phyloP scores from a whole-genome alignment of 2,888 invertebrate genomes.

The Hololepta plana region DNA sequence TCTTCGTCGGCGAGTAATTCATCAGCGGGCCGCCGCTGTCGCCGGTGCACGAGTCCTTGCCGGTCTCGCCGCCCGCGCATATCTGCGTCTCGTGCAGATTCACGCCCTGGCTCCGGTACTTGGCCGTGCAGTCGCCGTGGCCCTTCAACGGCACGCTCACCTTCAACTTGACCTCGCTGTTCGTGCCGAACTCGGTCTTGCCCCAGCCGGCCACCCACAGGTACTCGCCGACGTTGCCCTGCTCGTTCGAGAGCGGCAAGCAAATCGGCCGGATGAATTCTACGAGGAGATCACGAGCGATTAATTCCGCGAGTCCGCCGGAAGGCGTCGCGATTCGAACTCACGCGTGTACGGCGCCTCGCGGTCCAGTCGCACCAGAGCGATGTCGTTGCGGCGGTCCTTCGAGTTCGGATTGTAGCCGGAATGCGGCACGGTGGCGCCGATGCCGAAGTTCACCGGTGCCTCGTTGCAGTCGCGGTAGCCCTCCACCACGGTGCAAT shows the following conservation, averaged over 20 bases:
- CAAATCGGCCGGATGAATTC: slow-evolving; percentile 38
- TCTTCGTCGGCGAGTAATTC: slow-evolving; percentile 26
- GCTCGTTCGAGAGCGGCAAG: slow-evolving; percentile 25
- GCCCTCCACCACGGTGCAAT: slow-evolving; percentile 22
- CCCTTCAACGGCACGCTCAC: slow-evolving; percentile 26
- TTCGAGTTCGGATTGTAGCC: slow-evolving; percentile 12
- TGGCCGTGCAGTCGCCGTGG: slow-evolving; percentile 4
- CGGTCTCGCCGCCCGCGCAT: slow-evolving; percentile 48
- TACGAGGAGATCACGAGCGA: too few relatives aligned
- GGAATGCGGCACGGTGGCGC: slow-evolving; percentile 14
- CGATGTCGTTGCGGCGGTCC: slow-evolving; percentile 17
- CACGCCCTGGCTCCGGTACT: too few relatives aligned
- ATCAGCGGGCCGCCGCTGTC: slow-evolving; percentile 42
- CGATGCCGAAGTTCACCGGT: slow-evolving; percentile 16
- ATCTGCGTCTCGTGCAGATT: slow-evolving; percentile 28
- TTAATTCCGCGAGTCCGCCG: too few relatives aligned
- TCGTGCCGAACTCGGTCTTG: slow-evolving; percentile 11
- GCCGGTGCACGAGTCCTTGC: slow-evolving; percentile 46
- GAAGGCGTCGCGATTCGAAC: too few relatives aligned
- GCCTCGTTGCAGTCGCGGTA: slow-evolving; percentile 14
- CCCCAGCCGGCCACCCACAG: slow-evolving; percentile 28
- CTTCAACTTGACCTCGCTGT: slow-evolving; percentile 12
- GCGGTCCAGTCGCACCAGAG: slow-evolving; percentile 29
- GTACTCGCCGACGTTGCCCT: slow-evolving; percentile 15
- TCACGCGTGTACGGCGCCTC: slow-evolving; percentile 28